phyloP scores from a whole-genome alignment of 2,888 invertebrate genomes.

The Melanchra persicariae region DNA sequence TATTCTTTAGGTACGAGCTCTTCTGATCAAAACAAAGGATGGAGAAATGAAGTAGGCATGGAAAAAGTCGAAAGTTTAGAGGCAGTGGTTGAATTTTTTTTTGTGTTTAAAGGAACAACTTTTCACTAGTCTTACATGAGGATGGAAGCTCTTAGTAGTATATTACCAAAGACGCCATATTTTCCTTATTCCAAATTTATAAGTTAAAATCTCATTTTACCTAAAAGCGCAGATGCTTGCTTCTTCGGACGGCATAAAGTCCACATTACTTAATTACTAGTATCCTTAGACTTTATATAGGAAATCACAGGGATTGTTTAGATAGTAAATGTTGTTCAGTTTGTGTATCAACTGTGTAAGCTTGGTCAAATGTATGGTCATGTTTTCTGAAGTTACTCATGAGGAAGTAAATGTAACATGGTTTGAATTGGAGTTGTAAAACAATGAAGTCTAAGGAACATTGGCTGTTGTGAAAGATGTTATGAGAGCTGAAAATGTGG shows the following conservation, averaged over 20 bases:
- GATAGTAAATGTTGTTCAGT: slow-evolving; percentile 42
- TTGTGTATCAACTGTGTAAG: slow-evolving; percentile 41
- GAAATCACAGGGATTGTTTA: slow-evolving; percentile 63
- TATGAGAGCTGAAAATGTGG: background rate
- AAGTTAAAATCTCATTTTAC: background rate
- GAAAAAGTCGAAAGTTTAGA: too few species aligned
- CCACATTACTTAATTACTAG: slow-evolving; percentile 74
- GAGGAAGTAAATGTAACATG: slow-evolving; percentile 43
- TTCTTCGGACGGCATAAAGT: slow-evolving; percentile 52
- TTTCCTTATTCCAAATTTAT: too few species aligned
- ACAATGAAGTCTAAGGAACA: slow-evolving; percentile 7
- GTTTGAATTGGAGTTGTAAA: slow-evolving; percentile 3
- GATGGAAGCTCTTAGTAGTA: too few species aligned
- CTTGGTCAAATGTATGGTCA: slow-evolving; percentile 38
- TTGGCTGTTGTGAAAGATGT: background rate
- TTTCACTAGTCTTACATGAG: too few species aligned
- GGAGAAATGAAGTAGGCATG: too few species aligned
- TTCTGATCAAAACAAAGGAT: too few species aligned
- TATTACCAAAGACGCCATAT: too few species aligned
- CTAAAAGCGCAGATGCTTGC: background rate
- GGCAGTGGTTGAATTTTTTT: too few species aligned
- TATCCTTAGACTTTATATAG: slow-evolving; percentile 62
- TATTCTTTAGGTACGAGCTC: too few species aligned
- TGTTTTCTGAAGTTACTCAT: slow-evolving; percentile 24
- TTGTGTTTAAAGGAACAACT: too few species aligned